These are phyloP conservation scores for Ctenoplectra terminalis DNA, from an alignment of 1,140 invertebrate species.

Conservation along the genomic window DNA sequence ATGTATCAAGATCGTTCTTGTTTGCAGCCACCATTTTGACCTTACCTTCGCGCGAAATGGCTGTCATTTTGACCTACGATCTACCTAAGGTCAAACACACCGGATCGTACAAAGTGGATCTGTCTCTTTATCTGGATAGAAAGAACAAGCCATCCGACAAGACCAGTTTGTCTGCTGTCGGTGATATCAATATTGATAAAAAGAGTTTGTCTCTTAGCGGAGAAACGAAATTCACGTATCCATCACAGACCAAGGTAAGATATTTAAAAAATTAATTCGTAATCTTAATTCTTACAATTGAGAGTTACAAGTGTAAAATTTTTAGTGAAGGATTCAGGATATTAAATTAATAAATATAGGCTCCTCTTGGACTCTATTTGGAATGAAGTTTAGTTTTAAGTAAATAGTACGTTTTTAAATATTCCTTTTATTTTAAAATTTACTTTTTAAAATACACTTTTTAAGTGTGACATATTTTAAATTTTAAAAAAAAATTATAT, in stretches of 20 bases:
- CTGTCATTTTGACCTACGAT: conserved; percentile 83
- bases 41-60: conserved; percentile 86
- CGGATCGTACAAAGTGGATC: conserved; percentile 81
- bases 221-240: conserved; percentile 86
- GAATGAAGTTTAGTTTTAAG: too few relatives aligned
- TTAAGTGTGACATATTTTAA: too few relatives aligned
- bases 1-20: neutral
- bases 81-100: conserved; percentile 76
- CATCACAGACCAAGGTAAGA: conserved; percentile 85
- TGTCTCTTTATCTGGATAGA: conserved; percentile 87
- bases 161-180: conserved; percentile 81
- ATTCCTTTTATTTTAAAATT: too few relatives aligned
- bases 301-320: too few relatives aligned
- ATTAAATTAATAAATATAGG: too few relatives aligned
- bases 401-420: too few relatives aligned
- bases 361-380: too few relatives aligned
- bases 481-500: too few relatives aligned
- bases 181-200: conserved; percentile 82
- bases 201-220: conserved; percentile 82
- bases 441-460: too few relatives aligned
- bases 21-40: conserved; percentile 83
- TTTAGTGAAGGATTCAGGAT: too few relatives aligned
- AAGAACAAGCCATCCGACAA: conserved; percentile 87
- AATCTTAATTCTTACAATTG: too few relatives aligned
- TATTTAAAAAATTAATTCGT: too few relatives aligned